Conservation (phyloP, 2,888 invertebrate species). For the Baccha elongata region DNA sequence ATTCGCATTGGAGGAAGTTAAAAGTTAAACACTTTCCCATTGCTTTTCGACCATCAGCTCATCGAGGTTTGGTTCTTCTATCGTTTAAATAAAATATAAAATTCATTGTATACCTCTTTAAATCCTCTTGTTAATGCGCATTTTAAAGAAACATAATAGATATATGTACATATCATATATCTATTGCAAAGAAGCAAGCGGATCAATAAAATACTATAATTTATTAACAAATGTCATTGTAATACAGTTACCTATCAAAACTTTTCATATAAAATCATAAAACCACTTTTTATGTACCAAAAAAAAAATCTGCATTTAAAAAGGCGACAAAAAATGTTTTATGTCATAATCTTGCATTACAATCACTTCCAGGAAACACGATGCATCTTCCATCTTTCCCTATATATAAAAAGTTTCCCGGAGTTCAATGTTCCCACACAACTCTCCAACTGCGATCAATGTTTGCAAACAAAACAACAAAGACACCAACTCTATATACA, state of each 20-base stretch:
- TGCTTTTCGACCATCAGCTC: no score
- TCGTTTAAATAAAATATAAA: no score
- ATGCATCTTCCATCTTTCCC: constrained; percentile 48
- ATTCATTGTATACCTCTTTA: no score
- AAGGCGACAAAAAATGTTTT: constrained; percentile 31
- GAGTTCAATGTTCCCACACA: constrained; percentile 71
- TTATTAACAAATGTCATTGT: constrained; percentile 20
- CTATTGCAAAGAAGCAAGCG: no score
- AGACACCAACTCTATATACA: constrained; percentile 27
- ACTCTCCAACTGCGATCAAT: constrained; percentile 56
- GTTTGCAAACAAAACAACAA: constrained; percentile 65
- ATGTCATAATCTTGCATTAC: constrained; percentile 72
- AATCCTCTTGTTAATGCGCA: no score
- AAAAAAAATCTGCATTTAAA: constrained; percentile 23
- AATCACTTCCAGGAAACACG: constrained; percentile 70
- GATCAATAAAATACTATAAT: constrained; percentile 45
- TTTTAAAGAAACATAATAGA: no score
- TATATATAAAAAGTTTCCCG: not conserved
- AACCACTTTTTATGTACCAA: constrained; percentile 22
- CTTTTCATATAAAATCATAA: constrained; percentile 21
- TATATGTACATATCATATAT: no score
- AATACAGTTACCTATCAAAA: not conserved
- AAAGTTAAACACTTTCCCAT: no score
- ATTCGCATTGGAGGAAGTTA: no score
- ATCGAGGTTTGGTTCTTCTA: no score